Evolutionary conservation across 2,113 vertebrate species (phyloP).

Genomic region (Epinephelus moara): DNA sequence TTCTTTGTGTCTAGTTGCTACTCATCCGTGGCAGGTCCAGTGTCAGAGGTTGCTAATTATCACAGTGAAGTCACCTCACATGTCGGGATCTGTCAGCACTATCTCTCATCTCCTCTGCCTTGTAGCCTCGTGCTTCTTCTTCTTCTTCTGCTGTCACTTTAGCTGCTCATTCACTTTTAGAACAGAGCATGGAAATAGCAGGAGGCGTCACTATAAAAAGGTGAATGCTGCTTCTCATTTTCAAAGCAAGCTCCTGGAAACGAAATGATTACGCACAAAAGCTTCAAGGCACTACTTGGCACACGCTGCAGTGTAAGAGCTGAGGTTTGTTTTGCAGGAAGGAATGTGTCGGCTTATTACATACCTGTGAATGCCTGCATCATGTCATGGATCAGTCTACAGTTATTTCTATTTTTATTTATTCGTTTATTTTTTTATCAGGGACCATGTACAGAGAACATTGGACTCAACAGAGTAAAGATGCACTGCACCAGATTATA

Average conservation of each 20-base stretch:
- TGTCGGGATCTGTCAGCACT: slow-evolving; percentile 25
- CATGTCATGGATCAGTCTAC: background rate
- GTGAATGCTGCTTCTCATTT: background rate
- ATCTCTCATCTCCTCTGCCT: background rate
- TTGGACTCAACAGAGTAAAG: too few relatives aligned
- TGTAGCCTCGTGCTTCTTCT: background rate
- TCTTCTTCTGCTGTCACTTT: background rate
- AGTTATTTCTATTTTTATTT: background rate
- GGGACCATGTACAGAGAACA: too few relatives aligned
- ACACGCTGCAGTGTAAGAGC: background rate
- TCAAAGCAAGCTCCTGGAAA: background rate
- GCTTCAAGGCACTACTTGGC: background rate
- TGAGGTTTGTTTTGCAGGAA: background rate
- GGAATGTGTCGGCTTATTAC: background rate
- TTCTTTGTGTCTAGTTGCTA: slow-evolving; percentile 36
- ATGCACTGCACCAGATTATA: too few relatives aligned
- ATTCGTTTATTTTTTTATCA: too few relatives aligned
- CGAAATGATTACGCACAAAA: background rate
- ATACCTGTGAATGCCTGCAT: background rate
- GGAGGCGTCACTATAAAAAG: background rate
- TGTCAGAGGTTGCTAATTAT: slow-evolving; percentile 59
- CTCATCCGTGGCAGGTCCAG: background rate
- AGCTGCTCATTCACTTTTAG: background rate
- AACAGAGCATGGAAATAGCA: slow-evolving; percentile 27
- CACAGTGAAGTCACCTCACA: slow-evolving; percentile 20